A percentile compares a stretch with the other conserved stretches of the same genome.
Evolutionary conservation across 2,113 vertebrate species (phyloP).

Genomic region (Pygoscelis antarcticus): DNA sequence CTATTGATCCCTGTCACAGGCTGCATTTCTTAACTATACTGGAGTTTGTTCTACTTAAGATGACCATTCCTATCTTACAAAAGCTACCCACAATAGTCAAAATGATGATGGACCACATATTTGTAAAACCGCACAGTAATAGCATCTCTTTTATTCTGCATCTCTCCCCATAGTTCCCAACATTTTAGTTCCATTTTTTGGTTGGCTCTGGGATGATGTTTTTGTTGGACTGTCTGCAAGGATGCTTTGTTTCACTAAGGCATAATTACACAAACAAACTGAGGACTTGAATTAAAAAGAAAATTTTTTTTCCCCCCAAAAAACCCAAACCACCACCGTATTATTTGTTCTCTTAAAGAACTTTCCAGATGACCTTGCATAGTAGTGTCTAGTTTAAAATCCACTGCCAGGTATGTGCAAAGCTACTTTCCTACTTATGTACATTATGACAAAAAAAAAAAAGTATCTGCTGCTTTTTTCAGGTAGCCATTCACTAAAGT

Average conservation of each 20-base stretch:
- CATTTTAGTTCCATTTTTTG: not conserved
- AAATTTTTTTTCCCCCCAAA: fast-evolving
- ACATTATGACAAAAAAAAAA: not conserved
- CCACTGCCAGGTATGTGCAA: not conserved
- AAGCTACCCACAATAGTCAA: not conserved
- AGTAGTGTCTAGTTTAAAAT: not conserved
- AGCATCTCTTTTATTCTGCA: not conserved
- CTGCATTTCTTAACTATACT: not conserved
- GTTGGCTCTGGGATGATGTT: not conserved
- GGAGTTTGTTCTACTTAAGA: not conserved
- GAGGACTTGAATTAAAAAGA: not conserved
- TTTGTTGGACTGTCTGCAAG: not conserved
- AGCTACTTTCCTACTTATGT: not conserved
- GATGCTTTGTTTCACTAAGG: not conserved
- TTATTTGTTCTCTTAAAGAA: not conserved
- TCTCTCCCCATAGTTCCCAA: not conserved
- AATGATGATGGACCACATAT: fast-evolving
- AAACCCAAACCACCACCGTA: not conserved
- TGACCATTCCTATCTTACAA: not conserved
- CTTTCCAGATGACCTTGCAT: not conserved
- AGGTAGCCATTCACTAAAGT: not conserved
- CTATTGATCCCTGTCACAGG: not conserved
- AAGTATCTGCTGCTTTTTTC: not conserved
- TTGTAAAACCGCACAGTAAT: not conserved
- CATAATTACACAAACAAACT: not conserved